Evolutionary conservation across 2,113 vertebrate species (phyloP).

Genomic region (Lamprotornis superbus): DNA sequence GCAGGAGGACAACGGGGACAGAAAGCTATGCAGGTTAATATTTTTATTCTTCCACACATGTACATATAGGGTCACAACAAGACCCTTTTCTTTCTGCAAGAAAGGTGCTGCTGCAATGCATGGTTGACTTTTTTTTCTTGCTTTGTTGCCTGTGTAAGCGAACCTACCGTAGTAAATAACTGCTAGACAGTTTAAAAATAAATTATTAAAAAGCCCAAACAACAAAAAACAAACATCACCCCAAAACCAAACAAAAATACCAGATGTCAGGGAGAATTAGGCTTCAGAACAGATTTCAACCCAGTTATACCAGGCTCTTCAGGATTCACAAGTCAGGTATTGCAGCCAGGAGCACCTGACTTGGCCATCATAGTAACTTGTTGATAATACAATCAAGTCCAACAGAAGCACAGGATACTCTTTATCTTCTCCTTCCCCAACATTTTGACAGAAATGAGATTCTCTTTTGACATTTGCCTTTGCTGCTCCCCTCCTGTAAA

Average conservation of each 20-base stretch:
- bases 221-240: not conserved
- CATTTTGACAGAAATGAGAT: not conserved
- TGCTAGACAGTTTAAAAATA: not conserved
- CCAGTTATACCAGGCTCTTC: fast-evolving
- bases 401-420: not conserved
- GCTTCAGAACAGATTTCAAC: not conserved
- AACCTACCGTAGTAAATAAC: not conserved
- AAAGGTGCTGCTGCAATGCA: not conserved
- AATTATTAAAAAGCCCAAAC: not conserved
- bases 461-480: not conserved
- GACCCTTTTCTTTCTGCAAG: not conserved
- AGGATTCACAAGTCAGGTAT: not conserved
- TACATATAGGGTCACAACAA: not conserved
- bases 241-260: not conserved
- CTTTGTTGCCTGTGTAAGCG: not conserved
- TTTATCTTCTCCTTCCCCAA: not conserved
- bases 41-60: not conserved
- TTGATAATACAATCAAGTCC: not conserved
- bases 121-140: not conserved
- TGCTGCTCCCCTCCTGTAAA: not conserved
- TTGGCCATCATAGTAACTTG: not conserved
- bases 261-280: not conserved
- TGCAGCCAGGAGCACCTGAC: not conserved
- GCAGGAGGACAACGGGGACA: not conserved
- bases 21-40: not conserved